These are phyloP conservation scores for Notechis scutatus DNA, from an alignment of 2,113 vertebrate genomes.

Conservation along the genomic window DNA sequence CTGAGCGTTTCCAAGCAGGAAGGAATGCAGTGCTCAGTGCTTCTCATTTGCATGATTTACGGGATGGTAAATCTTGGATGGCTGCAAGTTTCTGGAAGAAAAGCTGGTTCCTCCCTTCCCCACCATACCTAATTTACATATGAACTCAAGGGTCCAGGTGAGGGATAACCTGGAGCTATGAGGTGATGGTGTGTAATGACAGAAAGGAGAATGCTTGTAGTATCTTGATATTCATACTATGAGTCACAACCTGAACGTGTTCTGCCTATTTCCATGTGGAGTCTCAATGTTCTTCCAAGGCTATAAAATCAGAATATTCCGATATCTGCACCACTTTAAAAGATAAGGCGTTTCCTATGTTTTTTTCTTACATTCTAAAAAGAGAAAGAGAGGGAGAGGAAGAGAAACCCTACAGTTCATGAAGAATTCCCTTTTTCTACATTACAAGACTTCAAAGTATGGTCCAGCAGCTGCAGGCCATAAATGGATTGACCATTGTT, in stretches of 20 bases:
- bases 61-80: neutral
- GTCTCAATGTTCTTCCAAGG: neutral
- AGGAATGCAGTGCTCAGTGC: neutral
- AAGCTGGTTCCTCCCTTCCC: neutral
- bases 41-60: neutral
- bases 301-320: neutral
- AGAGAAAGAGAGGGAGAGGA: no score
- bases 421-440: neutral
- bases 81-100: neutral
- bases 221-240: neutral
- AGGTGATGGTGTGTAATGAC: neutral
- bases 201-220: neutral
- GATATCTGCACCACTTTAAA: neutral
- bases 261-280: neutral
- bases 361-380: neutral
- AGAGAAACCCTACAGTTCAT: neutral
- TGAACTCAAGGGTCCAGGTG: neutral
- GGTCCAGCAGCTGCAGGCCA: neutral
- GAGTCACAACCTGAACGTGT: neutral
- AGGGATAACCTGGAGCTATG: neutral
- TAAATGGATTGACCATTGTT: neutral
- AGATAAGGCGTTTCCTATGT: neutral
- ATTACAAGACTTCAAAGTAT: neutral
- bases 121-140: neutral
- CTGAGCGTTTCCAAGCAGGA: neutral